Conservation (phyloP, 2,888 invertebrate genomes). For the Cordylochernes scorpioides region DNA sequence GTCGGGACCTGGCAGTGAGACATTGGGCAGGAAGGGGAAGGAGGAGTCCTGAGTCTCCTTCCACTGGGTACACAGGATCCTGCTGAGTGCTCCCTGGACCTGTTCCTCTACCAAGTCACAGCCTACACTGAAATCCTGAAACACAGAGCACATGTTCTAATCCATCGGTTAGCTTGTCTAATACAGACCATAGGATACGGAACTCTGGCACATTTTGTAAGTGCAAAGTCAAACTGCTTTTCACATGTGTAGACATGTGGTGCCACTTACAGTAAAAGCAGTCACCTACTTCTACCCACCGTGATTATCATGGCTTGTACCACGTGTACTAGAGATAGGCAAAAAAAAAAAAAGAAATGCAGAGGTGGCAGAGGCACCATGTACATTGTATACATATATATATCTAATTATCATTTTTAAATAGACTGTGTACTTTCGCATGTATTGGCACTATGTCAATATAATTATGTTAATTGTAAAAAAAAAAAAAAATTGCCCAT, state of each 20-base stretch:
- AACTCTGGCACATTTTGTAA: too few relatives aligned
- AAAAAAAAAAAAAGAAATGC: too few relatives aligned
- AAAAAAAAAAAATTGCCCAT: too few relatives aligned
- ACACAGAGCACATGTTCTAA: background rate
- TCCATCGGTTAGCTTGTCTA: background rate
- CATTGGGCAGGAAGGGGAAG: too few relatives aligned
- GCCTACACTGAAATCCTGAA: conserved; percentile 19
- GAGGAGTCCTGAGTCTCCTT: too few relatives aligned
- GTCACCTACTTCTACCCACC: background rate
- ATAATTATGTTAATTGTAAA: too few relatives aligned
- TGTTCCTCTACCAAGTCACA: conserved; percentile 20
- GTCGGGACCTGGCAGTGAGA: too few relatives aligned
- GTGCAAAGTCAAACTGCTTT: too few relatives aligned
- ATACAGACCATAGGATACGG: background rate
- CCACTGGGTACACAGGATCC: conserved; percentile 19
- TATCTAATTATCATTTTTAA: background rate
- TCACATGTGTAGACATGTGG: background rate
- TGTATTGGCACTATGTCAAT: background rate
- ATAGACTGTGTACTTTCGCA: background rate
- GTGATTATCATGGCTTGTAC: background rate
- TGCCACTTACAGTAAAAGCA: background rate
- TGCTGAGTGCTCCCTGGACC: conserved; percentile 17
- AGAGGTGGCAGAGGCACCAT: too few relatives aligned
- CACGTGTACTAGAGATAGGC: too few relatives aligned
- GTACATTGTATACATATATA: too few relatives aligned